phyloP scores from a whole-genome alignment of 2,888 invertebrate species.

The Oligia latruncula region DNA sequence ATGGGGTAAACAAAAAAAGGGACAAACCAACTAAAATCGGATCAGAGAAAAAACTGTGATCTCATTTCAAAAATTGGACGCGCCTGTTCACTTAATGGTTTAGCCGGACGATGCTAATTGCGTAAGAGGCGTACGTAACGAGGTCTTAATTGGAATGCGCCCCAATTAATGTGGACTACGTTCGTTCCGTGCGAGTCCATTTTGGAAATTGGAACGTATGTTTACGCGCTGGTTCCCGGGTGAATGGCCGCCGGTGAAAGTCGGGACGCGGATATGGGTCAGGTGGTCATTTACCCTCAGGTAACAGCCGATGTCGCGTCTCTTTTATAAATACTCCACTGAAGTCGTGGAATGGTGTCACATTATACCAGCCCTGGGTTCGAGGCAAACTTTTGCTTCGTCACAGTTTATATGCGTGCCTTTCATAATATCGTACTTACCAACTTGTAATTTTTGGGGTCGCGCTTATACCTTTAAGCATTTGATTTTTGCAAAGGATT shows the following conservation, averaged over 20 bases:
- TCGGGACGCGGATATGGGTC: constrained; percentile 87
- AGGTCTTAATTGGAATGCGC: constrained; percentile 89
- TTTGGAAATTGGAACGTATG: constrained; percentile 85
- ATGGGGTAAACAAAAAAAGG: constrained; percentile 4
- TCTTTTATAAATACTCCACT: constrained; percentile 70
- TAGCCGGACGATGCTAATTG: constrained; percentile 83
- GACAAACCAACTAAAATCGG: constrained; percentile 13
- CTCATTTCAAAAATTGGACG: constrained; percentile 73
- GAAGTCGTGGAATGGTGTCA: constrained; percentile 73
- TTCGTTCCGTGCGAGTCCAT: constrained; percentile 81
- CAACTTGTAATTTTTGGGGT: constrained; percentile 7
- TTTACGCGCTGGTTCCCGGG: constrained; percentile 86
- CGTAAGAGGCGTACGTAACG: constrained; percentile 86
- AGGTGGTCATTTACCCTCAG: constrained; percentile 89
- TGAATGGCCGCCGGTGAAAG: constrained; percentile 88
- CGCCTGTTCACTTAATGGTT: constrained; percentile 74
- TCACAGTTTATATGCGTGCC: constrained; percentile 11
- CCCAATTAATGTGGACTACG: constrained; percentile 86
- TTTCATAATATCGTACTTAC: constrained; percentile 6
- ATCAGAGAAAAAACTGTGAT: constrained; percentile 46
- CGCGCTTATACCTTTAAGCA: background rate
- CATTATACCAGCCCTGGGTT: constrained; percentile 62
- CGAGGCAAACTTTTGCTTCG: constrained; percentile 52
- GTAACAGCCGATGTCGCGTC: constrained; percentile 76
- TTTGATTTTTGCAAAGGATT: constrained; percentile 7